phyloP scores from a whole-genome alignment of 1,140 invertebrate genomes.

The Temnothorax curvispinosus region DNA sequence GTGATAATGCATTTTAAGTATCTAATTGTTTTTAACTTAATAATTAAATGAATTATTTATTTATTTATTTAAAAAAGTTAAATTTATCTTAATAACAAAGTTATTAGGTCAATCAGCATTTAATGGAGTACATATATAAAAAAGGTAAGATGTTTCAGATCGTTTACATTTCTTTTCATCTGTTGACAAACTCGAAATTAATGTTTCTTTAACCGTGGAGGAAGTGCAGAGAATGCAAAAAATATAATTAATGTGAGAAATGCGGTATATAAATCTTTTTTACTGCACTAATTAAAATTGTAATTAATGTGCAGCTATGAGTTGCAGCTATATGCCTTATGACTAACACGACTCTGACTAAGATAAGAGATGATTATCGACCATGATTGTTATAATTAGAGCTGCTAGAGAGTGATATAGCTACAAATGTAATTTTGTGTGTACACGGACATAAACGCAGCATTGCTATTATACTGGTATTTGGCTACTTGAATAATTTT shows the following conservation, averaged over 20 bases:
- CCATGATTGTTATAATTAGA: constrained; percentile 43
- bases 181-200: background rate
- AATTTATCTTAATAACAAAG: background rate
- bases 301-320: constrained; percentile 25
- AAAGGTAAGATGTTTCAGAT: background rate
- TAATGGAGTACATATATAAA: background rate
- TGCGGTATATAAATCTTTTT: background rate
- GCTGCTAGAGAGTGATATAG: background rate
- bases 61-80: background rate
- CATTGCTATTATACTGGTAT: background rate
- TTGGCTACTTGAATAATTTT: background rate
- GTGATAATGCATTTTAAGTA: background rate
- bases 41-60: background rate
- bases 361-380: constrained; percentile 43
- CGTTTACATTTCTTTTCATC: background rate
- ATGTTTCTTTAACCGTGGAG: constrained; percentile 5
- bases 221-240: constrained; percentile 18
- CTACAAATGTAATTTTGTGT: background rate
- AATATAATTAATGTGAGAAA: constrained; percentile 25
- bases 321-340: background rate
- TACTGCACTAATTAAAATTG: constrained; percentile 29
- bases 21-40: background rate
- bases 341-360: constrained; percentile 2
- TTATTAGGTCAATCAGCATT: background rate
- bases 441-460: background rate